Percentiles rank a stretch among this genome's conserved stretches.
Conservation (phyloP, 2,113 vertebrate genomes). For the Dascyllus trimaculatus region DNA sequence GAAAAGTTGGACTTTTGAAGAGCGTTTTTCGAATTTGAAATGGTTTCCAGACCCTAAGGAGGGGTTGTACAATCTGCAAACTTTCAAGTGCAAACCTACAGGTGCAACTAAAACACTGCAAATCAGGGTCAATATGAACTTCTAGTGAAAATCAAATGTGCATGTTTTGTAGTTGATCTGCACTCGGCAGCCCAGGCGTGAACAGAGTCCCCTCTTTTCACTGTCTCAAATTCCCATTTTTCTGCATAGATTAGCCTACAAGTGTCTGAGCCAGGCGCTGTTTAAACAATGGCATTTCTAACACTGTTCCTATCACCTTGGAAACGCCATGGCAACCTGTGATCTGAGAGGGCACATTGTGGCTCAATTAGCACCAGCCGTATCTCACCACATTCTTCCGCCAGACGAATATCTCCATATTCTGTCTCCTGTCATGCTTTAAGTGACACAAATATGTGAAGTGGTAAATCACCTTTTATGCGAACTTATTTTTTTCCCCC, state of each 20-base stretch:
- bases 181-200: constrained; percentile 7
- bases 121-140: not conserved
- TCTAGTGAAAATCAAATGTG: not conserved
- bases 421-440: constrained; percentile 62
- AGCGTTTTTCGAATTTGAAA: not conserved
- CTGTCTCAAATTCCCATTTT: constrained; percentile 59
- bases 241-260: constrained; percentile 72
- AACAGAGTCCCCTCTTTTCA: constrained; percentile 40
- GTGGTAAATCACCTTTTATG: constrained; percentile 66
- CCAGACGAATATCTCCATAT: constrained; percentile 66
- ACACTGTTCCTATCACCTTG: constrained; percentile 78
- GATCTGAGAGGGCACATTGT: constrained; percentile 75
- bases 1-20: constrained; percentile 3
- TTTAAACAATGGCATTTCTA: constrained; percentile 79
- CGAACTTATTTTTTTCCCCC: constrained; percentile 27
- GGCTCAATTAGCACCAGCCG: constrained; percentile 81
- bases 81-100: not conserved
- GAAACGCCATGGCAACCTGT: constrained; percentile 82
- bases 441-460: constrained; percentile 68
- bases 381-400: constrained; percentile 52
- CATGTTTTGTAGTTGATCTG: constrained; percentile 27
- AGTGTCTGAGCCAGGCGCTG: constrained; percentile 63
- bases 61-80: not conserved
- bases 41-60: not conserved
- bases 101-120: constrained; percentile 12